Base-by-base conservation (phyloP, 2,113 vertebrate genomes). In the Accipiter virgatus region DNA sequence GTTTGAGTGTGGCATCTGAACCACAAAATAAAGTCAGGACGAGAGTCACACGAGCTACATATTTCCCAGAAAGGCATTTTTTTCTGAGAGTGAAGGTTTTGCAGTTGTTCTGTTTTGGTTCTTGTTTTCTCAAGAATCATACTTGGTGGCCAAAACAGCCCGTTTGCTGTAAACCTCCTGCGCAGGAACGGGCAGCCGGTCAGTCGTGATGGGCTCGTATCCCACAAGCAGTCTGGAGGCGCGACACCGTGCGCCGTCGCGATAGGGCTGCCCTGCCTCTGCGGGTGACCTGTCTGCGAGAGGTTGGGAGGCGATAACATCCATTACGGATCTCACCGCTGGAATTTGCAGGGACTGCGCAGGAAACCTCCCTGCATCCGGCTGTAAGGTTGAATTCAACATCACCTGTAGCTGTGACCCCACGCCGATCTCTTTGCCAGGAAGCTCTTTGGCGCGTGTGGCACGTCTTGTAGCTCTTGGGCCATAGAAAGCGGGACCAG, bases 231-330 rank as follows among this genome's bases (percentile, higher is more conserved):
- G 18, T 36, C 27, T 56, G 43, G n/a, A 52, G 20, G 6, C 3
- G 1, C 5, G 38, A 7, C 15, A 16, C 47, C 19, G 15, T 18
- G 6, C 0, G 1, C 22, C 22, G 8, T 22, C 3, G 1, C 16
- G 10, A 10, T 11, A 43, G 7, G 9, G 15, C 38, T 63, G 23
- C 31, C 26, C 34, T 40, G 20, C 4, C 9, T 40, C 27, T n/a
- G 10, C 34, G 10, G 43, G 16, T 50, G 34, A 45, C 16, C 38
- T 25, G 11, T 36, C 58, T n/a, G 59, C 1, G 1, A 53, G 50
- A 66, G 13, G 7, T 13, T n/a, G 15, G 34, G 48, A 58, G 16
- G 48, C 13, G 29, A 17, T 19, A 52, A 63, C 43, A 45, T 13
- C 48, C 11, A 29, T 45, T 67, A 34, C 15, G 31, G 31, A 40